Evolutionary conservation across 2,797 vertebrate species (phyloP).

Genomic region (Lemur catta): DNA sequence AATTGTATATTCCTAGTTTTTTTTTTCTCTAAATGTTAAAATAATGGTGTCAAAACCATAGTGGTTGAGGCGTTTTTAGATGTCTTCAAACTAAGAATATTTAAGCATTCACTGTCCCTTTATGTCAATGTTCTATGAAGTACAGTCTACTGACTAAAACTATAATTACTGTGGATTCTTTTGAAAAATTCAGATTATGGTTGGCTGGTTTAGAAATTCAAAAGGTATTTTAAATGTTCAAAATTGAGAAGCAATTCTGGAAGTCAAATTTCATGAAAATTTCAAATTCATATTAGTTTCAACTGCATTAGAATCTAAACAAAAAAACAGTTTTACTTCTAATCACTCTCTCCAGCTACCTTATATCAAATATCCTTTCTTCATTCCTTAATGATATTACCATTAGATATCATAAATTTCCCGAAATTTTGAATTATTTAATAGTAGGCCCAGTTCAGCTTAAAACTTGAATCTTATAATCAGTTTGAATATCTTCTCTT

Average conservation of each 20-base stretch:
- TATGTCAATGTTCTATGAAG: neutral
- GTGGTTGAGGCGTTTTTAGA: neutral
- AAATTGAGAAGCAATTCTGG: neutral
- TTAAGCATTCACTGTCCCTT: neutral
- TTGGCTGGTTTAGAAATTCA: constrained; percentile 5
- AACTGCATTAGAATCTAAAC: neutral
- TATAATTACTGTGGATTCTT: neutral
- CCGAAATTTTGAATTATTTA: neutral
- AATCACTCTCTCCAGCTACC: neutral
- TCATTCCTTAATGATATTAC: neutral
- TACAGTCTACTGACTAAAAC: neutral
- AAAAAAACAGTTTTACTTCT: neutral
- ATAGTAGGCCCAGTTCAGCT: neutral
- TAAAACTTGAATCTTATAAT: neutral
- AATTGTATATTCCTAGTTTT: neutral
- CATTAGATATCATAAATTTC: neutral
- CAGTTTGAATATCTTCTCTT: neutral
- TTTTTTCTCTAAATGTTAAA: neutral
- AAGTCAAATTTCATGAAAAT: neutral
- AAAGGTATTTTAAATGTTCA: neutral
- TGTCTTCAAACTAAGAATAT: neutral
- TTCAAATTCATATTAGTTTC: neutral
- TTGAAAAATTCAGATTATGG: neutral
- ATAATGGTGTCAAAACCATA: neutral
- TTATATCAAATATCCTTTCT: neutral